phyloP scores from a whole-genome alignment of 2,888 invertebrate genomes.

The Orthonychiurus folsomi region DNA sequence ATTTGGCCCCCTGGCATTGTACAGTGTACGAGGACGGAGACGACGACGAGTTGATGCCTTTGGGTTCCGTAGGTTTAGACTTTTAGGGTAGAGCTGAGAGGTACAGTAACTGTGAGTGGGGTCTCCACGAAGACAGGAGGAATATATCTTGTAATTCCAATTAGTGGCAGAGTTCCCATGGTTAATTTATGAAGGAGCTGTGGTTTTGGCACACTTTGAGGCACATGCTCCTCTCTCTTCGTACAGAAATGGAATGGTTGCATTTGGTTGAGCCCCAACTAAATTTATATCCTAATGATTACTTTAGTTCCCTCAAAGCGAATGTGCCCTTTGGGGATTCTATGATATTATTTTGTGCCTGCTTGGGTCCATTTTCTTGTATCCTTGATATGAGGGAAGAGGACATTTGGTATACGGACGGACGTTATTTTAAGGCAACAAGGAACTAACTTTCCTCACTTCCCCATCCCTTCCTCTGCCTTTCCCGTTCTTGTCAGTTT shows the following conservation, averaged over 20 bases:
- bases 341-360: no score
- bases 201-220: conserved; percentile 1
- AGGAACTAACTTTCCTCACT: neutral
- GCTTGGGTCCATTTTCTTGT: neutral
- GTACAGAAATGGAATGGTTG: neutral
- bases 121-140: neutral
- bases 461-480: neutral
- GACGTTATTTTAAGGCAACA: neutral
- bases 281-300: conserved; percentile 1
- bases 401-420: neutral
- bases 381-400: neutral
- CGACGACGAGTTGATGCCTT: no score
- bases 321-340: neutral
- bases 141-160: neutral
- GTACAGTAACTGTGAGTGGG: no score
- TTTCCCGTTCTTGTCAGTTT: neutral
- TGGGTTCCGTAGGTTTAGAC: no score
- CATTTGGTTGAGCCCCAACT: neutral
- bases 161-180: neutral
- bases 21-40: no score
- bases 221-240: neutral
- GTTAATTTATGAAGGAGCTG: conserved; percentile 1
- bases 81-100: no score
- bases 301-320: neutral
- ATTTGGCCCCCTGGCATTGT: no score